Evolutionary conservation across 2,888 invertebrate species (phyloP).

Genomic region (Dastarcus helophoroides): DNA sequence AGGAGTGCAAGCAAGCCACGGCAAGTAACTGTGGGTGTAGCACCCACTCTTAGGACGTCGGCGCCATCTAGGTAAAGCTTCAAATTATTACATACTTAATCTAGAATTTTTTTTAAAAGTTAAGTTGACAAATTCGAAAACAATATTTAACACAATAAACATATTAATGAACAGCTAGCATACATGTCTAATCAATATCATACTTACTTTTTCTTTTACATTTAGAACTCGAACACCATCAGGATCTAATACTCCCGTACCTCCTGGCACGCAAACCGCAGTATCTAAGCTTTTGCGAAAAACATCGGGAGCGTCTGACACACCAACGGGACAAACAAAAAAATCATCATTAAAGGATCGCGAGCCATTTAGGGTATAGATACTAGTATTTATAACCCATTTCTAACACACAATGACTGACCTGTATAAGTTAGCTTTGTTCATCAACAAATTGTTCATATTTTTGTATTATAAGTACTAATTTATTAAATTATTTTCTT

Average conservation of each 20-base stretch:
- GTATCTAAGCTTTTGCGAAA: slow-evolving; percentile 52
- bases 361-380: slow-evolving; percentile 65
- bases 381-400: slow-evolving; percentile 24
- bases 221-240: slow-evolving; percentile 65
- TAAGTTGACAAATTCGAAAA: too few species aligned
- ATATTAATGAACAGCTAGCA: slow-evolving; percentile 1
- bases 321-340: slow-evolving; percentile 42
- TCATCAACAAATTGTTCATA: slow-evolving; percentile 30
- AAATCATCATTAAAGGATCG: slow-evolving; percentile 38
- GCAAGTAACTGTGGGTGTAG: slow-evolving; percentile 35
- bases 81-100: too few species aligned
- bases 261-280: slow-evolving; percentile 50
- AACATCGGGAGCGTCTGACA: slow-evolving; percentile 58
- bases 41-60: slow-evolving; percentile 36
- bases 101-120: too few species aligned
- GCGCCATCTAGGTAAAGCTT: slow-evolving; percentile 39
- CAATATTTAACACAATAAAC: too few species aligned
- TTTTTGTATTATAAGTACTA: slow-evolving; percentile 32
- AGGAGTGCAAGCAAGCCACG: slow-evolving; percentile 35
- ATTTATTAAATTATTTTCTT: slow-evolving; percentile 9
- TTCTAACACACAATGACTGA: slow-evolving; percentile 31
- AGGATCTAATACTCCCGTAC: slow-evolving; percentile 61
- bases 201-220: slow-evolving; percentile 12
- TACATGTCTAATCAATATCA: background rate
- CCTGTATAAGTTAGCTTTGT: slow-evolving; percentile 26